Percentiles rank a stretch among this genome's conserved stretches.
Conservation (phyloP, 2,888 invertebrate genomes). For the Drosophila paucipuncta region DNA sequence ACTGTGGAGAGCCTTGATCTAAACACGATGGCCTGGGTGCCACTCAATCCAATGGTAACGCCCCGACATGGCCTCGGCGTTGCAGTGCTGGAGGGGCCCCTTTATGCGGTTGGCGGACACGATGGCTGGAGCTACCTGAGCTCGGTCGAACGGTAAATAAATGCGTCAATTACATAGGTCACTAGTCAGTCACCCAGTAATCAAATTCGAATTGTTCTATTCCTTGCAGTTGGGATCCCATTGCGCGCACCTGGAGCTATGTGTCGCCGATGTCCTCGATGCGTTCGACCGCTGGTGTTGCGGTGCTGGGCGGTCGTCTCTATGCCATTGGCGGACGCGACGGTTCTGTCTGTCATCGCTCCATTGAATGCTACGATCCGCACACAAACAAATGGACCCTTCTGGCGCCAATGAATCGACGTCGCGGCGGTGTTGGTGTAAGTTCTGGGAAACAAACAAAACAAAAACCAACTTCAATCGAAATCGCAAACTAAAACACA, state of each 20-base stretch:
- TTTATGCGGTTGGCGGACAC: conserved; percentile 98
- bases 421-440: conserved; percentile 95
- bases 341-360: conserved; percentile 94
- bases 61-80: conserved; percentile 93
- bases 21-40: conserved; percentile 91
- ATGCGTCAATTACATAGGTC: not conserved
- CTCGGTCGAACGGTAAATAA: conserved; percentile 91
- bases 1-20: conserved; percentile 95
- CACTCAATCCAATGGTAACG: conserved; percentile 94
- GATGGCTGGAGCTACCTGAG: conserved; percentile 95
- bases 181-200: not conserved
- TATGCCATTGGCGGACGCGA: conserved; percentile 97
- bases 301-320: conserved; percentile 92
- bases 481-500: not conserved
- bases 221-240: conserved; percentile 92
- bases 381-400: conserved; percentile 91
- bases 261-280: conserved; percentile 96
- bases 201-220: not conserved
- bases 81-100: conserved; percentile 91
- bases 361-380: conserved; percentile 95
- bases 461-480: not conserved
- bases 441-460: conserved; percentile 68
- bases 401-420: conserved; percentile 94
- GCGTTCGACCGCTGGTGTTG: conserved; percentile 94
- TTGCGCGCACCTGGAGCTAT: conserved; percentile 94